phyloP scores from a whole-genome alignment of 2,888 invertebrate species.

The Cheilosia urbana region DNA sequence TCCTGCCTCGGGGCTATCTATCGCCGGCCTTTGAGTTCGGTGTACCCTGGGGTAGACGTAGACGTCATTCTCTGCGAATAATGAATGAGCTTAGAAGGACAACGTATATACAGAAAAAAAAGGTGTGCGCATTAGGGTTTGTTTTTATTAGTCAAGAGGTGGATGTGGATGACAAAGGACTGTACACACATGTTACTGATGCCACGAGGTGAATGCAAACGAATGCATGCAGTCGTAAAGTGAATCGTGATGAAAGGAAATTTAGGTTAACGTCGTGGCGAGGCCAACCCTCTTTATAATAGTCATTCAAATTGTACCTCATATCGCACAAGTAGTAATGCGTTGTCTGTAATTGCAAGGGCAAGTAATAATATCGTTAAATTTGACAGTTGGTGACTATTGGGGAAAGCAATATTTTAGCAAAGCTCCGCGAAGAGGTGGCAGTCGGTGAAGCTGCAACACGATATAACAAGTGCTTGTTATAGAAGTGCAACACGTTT shows the following conservation, averaged over 20 bases:
- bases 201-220: neutral
- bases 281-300: neutral
- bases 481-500: no score
- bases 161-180: constrained; percentile 52
- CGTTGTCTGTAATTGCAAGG: no score
- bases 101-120: constrained; percentile 4
- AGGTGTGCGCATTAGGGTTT: constrained; percentile 65
- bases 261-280: neutral
- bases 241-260: constrained; percentile 6
- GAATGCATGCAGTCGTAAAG: constrained; percentile 8
- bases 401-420: no score
- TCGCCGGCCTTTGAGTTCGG: constrained; percentile 34
- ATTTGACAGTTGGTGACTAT: no score
- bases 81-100: constrained; percentile 39
- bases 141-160: constrained; percentile 55
- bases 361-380: no score
- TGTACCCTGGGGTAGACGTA: constrained; percentile 6
- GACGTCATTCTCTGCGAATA: constrained; percentile 33
- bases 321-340: no score
- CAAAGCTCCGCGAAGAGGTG: no score
- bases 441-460: no score
- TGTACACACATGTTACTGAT: constrained; percentile 2
- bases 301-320: no score
- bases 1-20: constrained; percentile 33
- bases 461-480: no score